Evolutionary conservation across 2,888 invertebrate species (phyloP).

Genomic region (Drepanosiphum platanoidis): DNA sequence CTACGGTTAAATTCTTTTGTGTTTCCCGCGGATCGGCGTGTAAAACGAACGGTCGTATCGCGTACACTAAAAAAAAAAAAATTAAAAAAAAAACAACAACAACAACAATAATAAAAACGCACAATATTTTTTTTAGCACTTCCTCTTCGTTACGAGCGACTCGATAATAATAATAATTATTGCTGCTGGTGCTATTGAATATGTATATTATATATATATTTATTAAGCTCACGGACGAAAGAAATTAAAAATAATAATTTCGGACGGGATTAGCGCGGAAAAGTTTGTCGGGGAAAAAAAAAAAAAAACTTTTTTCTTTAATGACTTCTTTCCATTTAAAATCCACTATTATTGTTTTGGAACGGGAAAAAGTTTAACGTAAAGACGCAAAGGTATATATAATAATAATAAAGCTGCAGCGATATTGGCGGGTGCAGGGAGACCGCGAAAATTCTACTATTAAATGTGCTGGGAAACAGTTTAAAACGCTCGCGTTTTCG

Average conservation of each 20-base stretch:
- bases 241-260: slow-evolving; percentile 31
- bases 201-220: background rate
- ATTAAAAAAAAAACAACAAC: background rate
- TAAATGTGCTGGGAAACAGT: slow-evolving; percentile 26
- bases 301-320: slow-evolving; percentile 8
- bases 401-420: no score
- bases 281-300: slow-evolving; percentile 4
- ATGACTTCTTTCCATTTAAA: slow-evolving; percentile 10
- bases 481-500: slow-evolving; percentile 3
- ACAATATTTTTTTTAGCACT: background rate
- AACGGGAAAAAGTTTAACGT: background rate
- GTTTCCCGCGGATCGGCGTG: background rate
- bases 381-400: no score
- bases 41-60: background rate
- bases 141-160: background rate
- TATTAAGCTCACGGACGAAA: background rate
- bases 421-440: no score
- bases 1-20: slow-evolving; percentile 2
- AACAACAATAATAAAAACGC: slow-evolving; percentile 1
- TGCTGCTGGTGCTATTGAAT: background rate
- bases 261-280: background rate
- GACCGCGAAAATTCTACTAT: no score
- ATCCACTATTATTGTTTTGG: slow-evolving; percentile 28
- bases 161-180: background rate
- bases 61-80: background rate